Evolutionary conservation across 2,113 vertebrate species (phyloP).

Genomic region (Thomomys bottae): DNA sequence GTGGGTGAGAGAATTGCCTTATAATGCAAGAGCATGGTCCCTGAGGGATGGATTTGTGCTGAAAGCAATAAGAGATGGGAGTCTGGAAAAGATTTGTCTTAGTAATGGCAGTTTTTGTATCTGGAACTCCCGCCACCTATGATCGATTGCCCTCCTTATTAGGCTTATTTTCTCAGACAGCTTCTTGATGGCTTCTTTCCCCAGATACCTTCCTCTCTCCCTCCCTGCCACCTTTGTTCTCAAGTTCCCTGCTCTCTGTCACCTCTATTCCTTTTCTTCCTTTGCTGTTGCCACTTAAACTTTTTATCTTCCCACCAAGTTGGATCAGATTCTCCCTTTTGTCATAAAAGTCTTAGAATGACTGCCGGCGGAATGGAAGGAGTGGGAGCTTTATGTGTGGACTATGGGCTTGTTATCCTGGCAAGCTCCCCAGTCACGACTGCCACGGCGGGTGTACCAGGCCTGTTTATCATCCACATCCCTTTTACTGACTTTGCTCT

Average conservation of each 20-base stretch:
- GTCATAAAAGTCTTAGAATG: constrained; percentile 46
- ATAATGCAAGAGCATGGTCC: background rate
- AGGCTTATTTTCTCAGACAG: constrained; percentile 1
- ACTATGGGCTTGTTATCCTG: background rate
- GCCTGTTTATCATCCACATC: background rate
- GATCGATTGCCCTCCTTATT: background rate
- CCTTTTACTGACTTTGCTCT: constrained; percentile 29
- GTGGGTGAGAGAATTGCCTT: background rate
- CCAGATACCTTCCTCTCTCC: background rate
- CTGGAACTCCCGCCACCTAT: background rate
- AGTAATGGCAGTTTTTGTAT: constrained; percentile 41
- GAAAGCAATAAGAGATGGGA: constrained; percentile 31
- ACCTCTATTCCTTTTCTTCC: background rate
- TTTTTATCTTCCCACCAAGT: constrained; percentile 61
- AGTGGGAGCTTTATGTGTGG: constrained; percentile 10
- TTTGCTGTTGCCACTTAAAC: constrained; percentile 35
- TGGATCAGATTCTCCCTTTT: constrained; percentile 62
- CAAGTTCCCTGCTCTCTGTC: constrained; percentile 27
- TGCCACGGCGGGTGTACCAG: background rate
- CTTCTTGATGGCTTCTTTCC: background rate
- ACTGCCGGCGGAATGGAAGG: background rate
- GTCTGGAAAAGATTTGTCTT: constrained; percentile 53
- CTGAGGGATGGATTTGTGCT: background rate
- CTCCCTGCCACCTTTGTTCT: constrained; percentile 19
- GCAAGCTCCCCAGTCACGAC: background rate